phyloP scores from a whole-genome alignment of 1,140 invertebrate genomes.

The Magallana gigas region DNA sequence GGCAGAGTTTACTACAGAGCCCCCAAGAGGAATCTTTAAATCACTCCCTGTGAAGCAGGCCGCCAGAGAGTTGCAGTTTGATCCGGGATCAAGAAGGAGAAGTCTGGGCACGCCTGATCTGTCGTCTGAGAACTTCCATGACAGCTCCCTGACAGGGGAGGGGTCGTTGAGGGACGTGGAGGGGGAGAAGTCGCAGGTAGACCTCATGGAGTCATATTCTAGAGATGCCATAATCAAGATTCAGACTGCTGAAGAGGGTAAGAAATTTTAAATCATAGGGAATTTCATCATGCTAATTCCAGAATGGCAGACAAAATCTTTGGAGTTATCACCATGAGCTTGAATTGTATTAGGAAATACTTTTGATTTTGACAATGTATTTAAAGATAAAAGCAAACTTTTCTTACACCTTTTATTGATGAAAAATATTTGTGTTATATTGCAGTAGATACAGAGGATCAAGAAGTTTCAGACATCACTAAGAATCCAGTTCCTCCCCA shows the following conservation, averaged over 20 bases:
- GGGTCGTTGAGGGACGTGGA: background rate
- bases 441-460: constrained; percentile 59
- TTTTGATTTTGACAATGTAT: too few relatives aligned
- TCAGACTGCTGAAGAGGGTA: constrained; percentile 42
- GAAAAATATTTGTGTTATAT: too few relatives aligned
- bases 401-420: too few relatives aligned
- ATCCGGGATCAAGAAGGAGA: constrained; percentile 5
- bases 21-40: constrained; percentile 63
- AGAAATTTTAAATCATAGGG: too few relatives aligned
- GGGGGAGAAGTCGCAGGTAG: constrained; percentile 3
- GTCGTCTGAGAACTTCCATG: background rate
- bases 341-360: too few relatives aligned
- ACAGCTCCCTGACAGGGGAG: background rate
- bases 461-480: constrained; percentile 66
- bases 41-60: constrained; percentile 60
- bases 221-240: constrained; percentile 62
- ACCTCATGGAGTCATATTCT: constrained; percentile 56
- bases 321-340: too few relatives aligned
- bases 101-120: background rate
- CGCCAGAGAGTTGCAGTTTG: constrained; percentile 62
- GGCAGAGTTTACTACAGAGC: constrained; percentile 69
- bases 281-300: too few relatives aligned
- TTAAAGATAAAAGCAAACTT: too few relatives aligned
- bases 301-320: too few relatives aligned
- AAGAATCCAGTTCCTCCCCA: constrained; percentile 38